Conservation (phyloP, 2,113 vertebrate genomes). For the Hyla sarda region DNA sequence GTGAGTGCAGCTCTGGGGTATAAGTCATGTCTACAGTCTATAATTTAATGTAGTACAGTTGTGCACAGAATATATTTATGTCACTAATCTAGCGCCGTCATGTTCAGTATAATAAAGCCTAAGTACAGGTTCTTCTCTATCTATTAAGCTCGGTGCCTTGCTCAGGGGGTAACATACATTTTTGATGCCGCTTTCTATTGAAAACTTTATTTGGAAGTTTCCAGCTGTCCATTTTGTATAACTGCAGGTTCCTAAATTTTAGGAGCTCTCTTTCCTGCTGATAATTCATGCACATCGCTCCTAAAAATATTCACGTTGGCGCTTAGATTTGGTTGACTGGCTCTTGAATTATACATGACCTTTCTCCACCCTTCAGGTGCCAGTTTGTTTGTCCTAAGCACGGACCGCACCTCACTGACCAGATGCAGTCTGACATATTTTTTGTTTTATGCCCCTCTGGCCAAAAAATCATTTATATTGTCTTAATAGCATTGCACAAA, state of each 20-base stretch:
- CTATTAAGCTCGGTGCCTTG: background rate
- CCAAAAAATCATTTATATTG: background rate
- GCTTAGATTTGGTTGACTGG: conserved; percentile 3
- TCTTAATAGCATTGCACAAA: background rate
- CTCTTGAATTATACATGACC: conserved; percentile 9
- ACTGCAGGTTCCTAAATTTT: background rate
- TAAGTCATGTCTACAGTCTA: background rate
- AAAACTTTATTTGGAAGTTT: background rate
- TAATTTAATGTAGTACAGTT: no score
- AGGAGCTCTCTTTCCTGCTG: background rate
- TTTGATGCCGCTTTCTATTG: background rate
- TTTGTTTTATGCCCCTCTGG: background rate
- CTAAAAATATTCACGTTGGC: conserved; percentile 23
- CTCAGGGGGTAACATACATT: background rate
- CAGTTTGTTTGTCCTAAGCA: background rate
- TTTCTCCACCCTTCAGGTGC: conserved; percentile 11
- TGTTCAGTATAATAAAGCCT: background rate
- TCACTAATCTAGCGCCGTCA: no score
- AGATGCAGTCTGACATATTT: background rate
- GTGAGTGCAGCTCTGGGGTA: background rate
- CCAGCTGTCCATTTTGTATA: background rate
- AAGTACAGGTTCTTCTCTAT: background rate
- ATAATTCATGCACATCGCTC: conserved; percentile 11
- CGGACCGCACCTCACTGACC: background rate
- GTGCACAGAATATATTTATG: no score